phyloP scores from a whole-genome alignment of 2,888 invertebrate genomes.

The Netelia fuscicornis region DNA sequence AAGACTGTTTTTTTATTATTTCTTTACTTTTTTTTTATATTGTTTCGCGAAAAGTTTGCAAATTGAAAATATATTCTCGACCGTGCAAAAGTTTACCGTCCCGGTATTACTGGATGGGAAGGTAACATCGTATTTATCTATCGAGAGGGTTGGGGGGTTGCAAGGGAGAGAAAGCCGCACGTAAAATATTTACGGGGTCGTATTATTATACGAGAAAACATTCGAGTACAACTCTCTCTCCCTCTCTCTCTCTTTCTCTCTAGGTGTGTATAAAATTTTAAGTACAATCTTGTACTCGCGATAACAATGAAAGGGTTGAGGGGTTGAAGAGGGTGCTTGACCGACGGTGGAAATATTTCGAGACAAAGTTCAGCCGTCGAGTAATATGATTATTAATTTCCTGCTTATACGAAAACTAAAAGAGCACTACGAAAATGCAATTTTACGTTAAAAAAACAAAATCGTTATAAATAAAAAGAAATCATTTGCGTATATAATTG shows the following conservation, averaged over 20 bases:
- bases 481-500: background rate
- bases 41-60: conserved; percentile 24
- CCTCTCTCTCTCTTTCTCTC: no score
- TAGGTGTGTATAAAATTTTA: no score
- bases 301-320: background rate
- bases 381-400: background rate
- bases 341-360: background rate
- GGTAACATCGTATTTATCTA: conserved; percentile 51
- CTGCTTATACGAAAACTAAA: background rate
- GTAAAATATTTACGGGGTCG: background rate
- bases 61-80: conserved; percentile 44
- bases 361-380: background rate
- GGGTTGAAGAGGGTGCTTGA: background rate
- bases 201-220: background rate
- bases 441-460: background rate
- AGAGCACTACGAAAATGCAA: background rate
- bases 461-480: background rate
- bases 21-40: background rate
- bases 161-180: background rate
- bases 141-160: background rate
- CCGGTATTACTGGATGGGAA: background rate
- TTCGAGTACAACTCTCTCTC: background rate
- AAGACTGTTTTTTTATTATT: conserved; percentile 30
- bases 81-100: conserved; percentile 15
- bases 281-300: no score